Evolutionary conservation across 2,888 invertebrate species (phyloP), one percentile per base, ranked within the genome.

Genomic region (Dryobota labecula): DNA sequence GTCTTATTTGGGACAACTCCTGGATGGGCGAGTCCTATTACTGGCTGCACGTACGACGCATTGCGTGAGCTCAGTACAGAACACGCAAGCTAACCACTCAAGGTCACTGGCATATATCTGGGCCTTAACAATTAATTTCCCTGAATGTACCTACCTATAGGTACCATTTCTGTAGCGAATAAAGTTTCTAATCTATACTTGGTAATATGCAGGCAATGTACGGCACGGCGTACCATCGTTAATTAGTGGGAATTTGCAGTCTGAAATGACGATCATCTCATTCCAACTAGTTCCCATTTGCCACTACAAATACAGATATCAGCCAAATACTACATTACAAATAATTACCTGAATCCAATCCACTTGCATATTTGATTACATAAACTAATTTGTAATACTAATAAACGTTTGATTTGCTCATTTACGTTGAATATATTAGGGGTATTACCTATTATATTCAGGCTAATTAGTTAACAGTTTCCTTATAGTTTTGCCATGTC

Each of bases 371-470:
- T 69, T 80, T 82, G 80, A 82, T 80, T 82, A 80, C 78, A 54
- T 78, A 73, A 77, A 73, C 73, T 82, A 80, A 73, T 80, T 82
- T 78, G 80, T 73, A 56, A 63, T 70, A 80, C 83, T 78, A 78
- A 74, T 82, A 82, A 73, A 57, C 66, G 83, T 68, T 67, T 82
- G 80, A 80, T 82, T 82, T 78, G 79, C 83, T 82, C 74, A 80
- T 78, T 69, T 74, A 79, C 58, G 62, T 62, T 80, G 83, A 80
- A 78, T 80, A 78, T 68, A 74, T 78, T 82, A 80, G 41, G 51
- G 45, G 33, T 27, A 63, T 54, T 38, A n/a, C n/a, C n/a, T n/a
- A 27, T 24, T 27, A 73, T 51, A 38, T 43, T 36, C 18, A 8
- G 33, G 30, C 11, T 45, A 33, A 15, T n/a, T 51, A 24, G 18